A percentile compares a stretch with the other conserved stretches of the same genome.
phyloP scores from a whole-genome alignment of 2,888 invertebrate species.

The Drosophila picticornis region DNA sequence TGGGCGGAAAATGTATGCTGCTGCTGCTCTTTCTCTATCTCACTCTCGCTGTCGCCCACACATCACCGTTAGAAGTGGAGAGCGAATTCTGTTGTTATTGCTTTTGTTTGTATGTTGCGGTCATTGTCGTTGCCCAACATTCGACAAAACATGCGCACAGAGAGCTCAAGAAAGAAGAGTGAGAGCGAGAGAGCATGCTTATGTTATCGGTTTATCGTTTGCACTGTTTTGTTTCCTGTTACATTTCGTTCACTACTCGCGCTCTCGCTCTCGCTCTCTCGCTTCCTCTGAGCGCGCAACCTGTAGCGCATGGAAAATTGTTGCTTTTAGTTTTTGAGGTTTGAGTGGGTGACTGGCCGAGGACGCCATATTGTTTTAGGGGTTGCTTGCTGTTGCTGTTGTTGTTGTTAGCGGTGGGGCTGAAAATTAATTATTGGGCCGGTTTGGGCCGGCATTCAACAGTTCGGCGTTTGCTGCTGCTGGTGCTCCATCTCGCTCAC shows the following conservation, averaged over 20 bases:
- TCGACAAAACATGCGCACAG: constrained; percentile 63
- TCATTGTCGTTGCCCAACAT: constrained; percentile 62
- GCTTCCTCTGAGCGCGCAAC: constrained; percentile 61
- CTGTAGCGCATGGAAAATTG: constrained; percentile 72
- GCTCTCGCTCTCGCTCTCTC: background rate
- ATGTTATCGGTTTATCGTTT: constrained; percentile 67
- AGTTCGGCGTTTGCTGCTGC: constrained; percentile 72
- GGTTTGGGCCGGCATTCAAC: constrained; percentile 78
- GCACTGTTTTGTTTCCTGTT: constrained; percentile 41
- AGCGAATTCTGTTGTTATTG: constrained; percentile 40
- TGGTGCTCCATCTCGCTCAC: constrained; percentile 31
- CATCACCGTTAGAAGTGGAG: constrained; percentile 31
- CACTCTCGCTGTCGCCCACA: constrained; percentile 4
- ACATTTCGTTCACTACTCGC: constrained; percentile 7
- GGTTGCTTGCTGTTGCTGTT: constrained; percentile 50
- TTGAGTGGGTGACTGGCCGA: constrained; percentile 65
- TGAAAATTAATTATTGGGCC: constrained; percentile 50
- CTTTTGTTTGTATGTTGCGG: constrained; percentile 36
- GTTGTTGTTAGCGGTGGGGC: constrained; percentile 39
- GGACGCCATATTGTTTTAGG: constrained; percentile 76
- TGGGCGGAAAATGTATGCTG: constrained; percentile 30
- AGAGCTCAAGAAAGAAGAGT: constrained; percentile 4
- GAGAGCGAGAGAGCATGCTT: constrained; percentile 5
- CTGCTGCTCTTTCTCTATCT: background rate
- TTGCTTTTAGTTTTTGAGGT: constrained; percentile 55